Percentiles rank a stretch among this genome's conserved stretches.
Evolutionary conservation across 2,888 invertebrate genomes (phyloP).

Genomic region (Acronicta alni): DNA sequence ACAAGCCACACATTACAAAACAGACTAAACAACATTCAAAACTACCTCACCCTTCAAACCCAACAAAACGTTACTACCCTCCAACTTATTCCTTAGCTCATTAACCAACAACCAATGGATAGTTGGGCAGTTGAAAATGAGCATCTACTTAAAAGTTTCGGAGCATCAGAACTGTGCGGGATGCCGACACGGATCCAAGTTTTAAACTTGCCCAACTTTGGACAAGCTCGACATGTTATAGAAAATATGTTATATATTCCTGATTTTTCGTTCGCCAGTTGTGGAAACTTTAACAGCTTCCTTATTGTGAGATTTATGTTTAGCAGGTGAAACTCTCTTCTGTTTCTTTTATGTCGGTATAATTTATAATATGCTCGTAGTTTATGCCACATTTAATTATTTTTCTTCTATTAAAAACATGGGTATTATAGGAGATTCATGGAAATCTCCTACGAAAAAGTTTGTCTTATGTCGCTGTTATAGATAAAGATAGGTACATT

Average conservation of each 20-base stretch:
- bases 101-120: constrained; percentile 51
- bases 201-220: constrained; percentile 28
- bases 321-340: too few relatives aligned
- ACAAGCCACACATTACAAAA: constrained; percentile 15
- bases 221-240: constrained; percentile 19
- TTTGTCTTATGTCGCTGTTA: too few relatives aligned
- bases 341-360: too few relatives aligned
- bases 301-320: background rate
- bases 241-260: constrained; percentile 10
- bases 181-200: constrained; percentile 43
- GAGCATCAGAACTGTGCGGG: constrained; percentile 26
- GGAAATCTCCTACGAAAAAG: too few relatives aligned
- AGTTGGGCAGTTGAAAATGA: constrained; percentile 63
- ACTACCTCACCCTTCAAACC: constrained; percentile 30
- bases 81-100: constrained; percentile 49
- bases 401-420: too few relatives aligned
- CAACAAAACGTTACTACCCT: constrained; percentile 14
- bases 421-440: too few relatives aligned
- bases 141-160: constrained; percentile 63
- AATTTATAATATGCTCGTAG: too few relatives aligned
- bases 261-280: background rate
- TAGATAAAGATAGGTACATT: too few relatives aligned
- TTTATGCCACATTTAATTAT: too few relatives aligned
- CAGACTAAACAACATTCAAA: constrained; percentile 34
- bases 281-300: background rate